Evolutionary conservation across 2,888 invertebrate genomes (phyloP).

Genomic region (Theodoxus fluviatilis): DNA sequence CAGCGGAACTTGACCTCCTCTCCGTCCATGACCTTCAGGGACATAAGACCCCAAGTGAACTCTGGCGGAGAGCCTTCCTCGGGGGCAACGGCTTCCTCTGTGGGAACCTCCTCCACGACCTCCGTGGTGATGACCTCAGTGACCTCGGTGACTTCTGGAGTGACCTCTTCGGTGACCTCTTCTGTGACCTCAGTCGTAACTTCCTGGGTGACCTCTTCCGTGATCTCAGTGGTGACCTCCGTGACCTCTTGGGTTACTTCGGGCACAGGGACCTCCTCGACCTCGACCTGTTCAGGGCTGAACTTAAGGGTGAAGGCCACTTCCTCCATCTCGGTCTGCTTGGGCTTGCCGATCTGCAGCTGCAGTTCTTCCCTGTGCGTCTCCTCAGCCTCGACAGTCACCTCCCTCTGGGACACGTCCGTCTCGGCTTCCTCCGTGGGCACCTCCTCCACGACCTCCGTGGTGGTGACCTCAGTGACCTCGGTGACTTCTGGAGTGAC

Average conservation of each 20-base stretch:
- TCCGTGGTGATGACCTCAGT: neutral
- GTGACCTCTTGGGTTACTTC: conserved; percentile 28
- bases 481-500: conserved; percentile 29
- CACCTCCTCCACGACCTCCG: conserved; percentile 30
- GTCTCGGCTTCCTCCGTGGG: conserved; percentile 32
- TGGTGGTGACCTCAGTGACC: conserved; percentile 27
- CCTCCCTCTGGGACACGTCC: conserved; percentile 30
- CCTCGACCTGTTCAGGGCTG: conserved; percentile 34
- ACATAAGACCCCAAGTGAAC: conserved; percentile 77
- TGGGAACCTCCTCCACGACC: conserved; percentile 22
- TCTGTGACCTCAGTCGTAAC: conserved; percentile 4
- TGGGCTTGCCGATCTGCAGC: conserved; percentile 40
- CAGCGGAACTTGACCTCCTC: conserved; percentile 77
- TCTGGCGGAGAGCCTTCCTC: conserved; percentile 74
- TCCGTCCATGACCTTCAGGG: conserved; percentile 88
- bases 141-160: neutral
- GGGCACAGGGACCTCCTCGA: conserved; percentile 4
- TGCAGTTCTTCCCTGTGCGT: conserved; percentile 41
- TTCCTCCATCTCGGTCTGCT: conserved; percentile 33
- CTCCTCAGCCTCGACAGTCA: conserved; percentile 30
- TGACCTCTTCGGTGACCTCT: no score
- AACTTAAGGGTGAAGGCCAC: conserved; percentile 35
- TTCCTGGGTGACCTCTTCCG: no score
- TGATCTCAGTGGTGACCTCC: conserved; percentile 25
- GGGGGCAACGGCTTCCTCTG: conserved; percentile 27